These are phyloP conservation scores for Gymnopithys bicolor DNA, from an alignment of 2,797 vertebrate genomes.

Conservation along the genomic window DNA sequence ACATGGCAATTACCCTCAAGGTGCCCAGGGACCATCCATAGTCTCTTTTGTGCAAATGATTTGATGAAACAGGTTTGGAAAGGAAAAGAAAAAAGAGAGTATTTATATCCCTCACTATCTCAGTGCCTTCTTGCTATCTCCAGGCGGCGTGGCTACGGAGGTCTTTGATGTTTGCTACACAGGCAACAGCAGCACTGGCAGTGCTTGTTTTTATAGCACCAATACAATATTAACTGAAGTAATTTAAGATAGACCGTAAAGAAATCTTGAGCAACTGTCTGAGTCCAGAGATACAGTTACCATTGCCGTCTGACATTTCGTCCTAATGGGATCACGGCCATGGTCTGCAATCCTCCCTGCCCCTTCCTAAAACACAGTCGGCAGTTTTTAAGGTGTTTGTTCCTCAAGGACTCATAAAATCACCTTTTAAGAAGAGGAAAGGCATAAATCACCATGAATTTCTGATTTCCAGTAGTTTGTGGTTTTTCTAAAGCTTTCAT, in stretches of 20 bases:
- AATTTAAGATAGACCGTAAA: slow-evolving; percentile 29
- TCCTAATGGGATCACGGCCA: slow-evolving; percentile 29
- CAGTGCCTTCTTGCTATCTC: neutral
- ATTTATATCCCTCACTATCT: neutral
- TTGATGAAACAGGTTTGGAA: neutral
- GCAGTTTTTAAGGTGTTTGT: slow-evolving; percentile 22
- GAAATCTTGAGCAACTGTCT: neutral
- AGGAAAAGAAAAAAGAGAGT: neutral
- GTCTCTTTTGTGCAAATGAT: neutral
- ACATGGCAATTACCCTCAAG: slow-evolving; percentile 20
- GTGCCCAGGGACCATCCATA: neutral
- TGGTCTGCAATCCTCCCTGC: neutral
- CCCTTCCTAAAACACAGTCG: slow-evolving; percentile 21
- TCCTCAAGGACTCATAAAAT: neutral
- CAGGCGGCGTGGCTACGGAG: neutral
- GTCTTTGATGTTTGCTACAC: slow-evolving; percentile 15
- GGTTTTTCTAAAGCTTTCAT: neutral
- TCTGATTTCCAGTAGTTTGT: neutral
- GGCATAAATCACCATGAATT: neutral
- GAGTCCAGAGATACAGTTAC: neutral
- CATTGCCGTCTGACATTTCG: neutral
- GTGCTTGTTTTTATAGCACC: neutral
- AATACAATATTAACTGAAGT: slow-evolving; percentile 16
- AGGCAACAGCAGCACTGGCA: neutral
- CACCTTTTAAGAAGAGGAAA: neutral